phyloP scores from a whole-genome alignment of 2,797 vertebrate genomes.

The Eulemur mongoz region DNA sequence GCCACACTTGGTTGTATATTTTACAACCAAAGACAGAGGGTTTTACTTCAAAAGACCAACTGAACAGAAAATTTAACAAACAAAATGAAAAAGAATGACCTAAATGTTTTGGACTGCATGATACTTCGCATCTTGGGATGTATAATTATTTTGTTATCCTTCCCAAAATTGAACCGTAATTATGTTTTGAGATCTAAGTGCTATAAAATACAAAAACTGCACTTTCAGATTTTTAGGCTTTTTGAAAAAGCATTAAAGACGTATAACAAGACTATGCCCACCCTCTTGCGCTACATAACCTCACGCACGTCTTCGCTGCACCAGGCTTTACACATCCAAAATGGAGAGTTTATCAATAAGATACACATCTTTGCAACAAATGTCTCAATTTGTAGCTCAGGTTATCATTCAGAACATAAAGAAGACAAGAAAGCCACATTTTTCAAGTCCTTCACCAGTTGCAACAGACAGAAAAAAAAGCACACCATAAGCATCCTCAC shows the following conservation, averaged over 20 bases:
- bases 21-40: neutral
- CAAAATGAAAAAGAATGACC: slow-evolving; percentile 8
- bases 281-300: neutral
- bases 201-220: neutral
- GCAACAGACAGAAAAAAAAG: neutral
- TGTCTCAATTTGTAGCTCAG: neutral
- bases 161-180: neutral
- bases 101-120: neutral
- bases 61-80: neutral
- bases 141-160: neutral
- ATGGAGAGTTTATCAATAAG: neutral
- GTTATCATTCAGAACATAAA: neutral
- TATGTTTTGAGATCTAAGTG: neutral
- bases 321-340: neutral
- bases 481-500: too few relatives aligned
- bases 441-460: neutral
- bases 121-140: neutral
- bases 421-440: neutral
- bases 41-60: neutral
- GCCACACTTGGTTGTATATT: neutral
- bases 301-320: rapidly evolving
- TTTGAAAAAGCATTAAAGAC: neutral
- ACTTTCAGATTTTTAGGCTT: neutral
- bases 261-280: rapidly evolving
- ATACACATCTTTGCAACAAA: neutral